Percentiles rank a stretch among this genome's conserved stretches.
These are phyloP conservation scores for Acrobasis suavella DNA, from an alignment of 2,888 invertebrate genomes.

Conservation along the genomic window DNA sequence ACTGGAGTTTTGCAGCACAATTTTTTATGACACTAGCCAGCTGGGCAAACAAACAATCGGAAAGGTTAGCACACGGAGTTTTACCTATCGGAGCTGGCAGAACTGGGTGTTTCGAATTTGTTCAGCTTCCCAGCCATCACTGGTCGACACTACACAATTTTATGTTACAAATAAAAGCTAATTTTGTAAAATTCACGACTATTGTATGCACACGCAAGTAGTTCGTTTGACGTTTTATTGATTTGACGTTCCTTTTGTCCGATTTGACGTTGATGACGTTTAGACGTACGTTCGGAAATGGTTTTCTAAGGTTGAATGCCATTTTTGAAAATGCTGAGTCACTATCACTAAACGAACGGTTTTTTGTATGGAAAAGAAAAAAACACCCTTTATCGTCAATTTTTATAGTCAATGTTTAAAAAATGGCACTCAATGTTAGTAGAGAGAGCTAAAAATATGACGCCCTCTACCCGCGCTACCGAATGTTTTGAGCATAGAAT, in stretches of 20 bases:
- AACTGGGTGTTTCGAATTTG: slow-evolving; percentile 92
- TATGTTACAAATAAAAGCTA: slow-evolving; percentile 39
- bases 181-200: slow-evolving; percentile 48
- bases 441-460: no score
- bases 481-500: no score
- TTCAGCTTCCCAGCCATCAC: slow-evolving; percentile 80
- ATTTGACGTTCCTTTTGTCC: neutral
- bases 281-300: no score
- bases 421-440: no score
- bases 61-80: slow-evolving; percentile 59
- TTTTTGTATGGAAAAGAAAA: no score
- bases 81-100: slow-evolving; percentile 96
- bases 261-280: neutral
- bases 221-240: slow-evolving; percentile 34
- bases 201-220: slow-evolving; percentile 57
- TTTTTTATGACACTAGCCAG: slow-evolving; percentile 68
- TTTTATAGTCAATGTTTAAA: no score
- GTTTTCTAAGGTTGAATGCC: no score
- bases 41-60: slow-evolving; percentile 74
- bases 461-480: no score
- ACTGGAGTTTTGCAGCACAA: slow-evolving; percentile 49
- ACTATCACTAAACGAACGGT: no score
- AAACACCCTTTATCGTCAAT: no score
- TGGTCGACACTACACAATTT: slow-evolving; percentile 43
- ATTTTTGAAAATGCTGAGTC: no score